Percentiles rank a stretch among this genome's conserved stretches.
Conservation (phyloP, 2,113 vertebrate genomes). For the Tragelaphus strepsiceros region DNA sequence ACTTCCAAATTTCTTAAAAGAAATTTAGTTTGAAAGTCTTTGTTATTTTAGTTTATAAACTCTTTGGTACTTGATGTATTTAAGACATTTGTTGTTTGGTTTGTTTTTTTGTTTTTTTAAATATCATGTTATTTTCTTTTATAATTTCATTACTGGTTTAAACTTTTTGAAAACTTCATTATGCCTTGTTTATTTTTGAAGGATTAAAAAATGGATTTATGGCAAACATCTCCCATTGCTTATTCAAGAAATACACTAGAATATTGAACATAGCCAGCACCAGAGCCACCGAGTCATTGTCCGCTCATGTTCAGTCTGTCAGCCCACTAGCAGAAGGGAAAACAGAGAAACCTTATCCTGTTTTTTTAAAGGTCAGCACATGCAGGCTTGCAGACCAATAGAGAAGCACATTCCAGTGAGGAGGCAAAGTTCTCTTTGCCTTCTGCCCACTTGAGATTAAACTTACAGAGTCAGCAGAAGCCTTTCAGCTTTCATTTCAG, state of each 20-base stretch:
- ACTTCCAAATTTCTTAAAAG: neutral
- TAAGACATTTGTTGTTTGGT: neutral
- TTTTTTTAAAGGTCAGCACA: conserved; percentile 61
- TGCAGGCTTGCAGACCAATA: neutral
- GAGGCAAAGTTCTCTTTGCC: conserved; percentile 30
- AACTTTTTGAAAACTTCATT: neutral
- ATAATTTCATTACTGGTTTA: neutral
- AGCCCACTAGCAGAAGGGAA: conserved; percentile 34
- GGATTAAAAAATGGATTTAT: conserved; percentile 31
- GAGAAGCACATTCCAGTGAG: conserved; percentile 52
- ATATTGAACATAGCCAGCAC: neutral
- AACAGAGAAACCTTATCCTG: conserved; percentile 37
- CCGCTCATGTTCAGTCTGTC: neutral
- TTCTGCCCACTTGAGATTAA: conserved; percentile 52
- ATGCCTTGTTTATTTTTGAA: conserved; percentile 34
- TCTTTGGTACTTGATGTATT: neutral
- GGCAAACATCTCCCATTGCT: conserved; percentile 18
- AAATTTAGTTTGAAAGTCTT: neutral
- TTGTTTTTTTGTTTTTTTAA: neutral
- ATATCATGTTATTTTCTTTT: conserved; percentile 11
- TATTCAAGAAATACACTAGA: conserved; percentile 36
- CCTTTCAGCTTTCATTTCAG: conserved; percentile 45
- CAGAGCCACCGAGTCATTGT: neutral
- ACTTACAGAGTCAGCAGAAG: conserved; percentile 59
- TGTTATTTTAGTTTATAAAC: neutral